These are phyloP conservation scores for Drosophila erecta DNA, from an alignment of 1,140 invertebrate genomes.

Conservation along the genomic window DNA sequence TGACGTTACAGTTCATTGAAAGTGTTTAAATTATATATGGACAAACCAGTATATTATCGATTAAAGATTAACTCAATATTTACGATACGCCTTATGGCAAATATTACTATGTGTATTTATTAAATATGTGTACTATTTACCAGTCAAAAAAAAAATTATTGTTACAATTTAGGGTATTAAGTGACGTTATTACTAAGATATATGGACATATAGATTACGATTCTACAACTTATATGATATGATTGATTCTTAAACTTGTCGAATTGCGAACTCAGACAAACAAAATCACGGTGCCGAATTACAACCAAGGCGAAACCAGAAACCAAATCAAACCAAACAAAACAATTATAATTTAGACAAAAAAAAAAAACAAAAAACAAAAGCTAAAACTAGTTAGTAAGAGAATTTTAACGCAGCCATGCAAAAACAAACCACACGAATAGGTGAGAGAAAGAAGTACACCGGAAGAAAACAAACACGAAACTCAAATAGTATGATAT, in stretches of 20 bases:
- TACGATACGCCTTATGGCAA: constrained; percentile 50
- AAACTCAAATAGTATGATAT: constrained; percentile 70
- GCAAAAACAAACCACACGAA: constrained; percentile 31
- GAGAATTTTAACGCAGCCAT: constrained; percentile 80
- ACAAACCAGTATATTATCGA: constrained; percentile 58
- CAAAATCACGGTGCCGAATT: constrained; percentile 63
- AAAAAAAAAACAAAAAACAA: constrained; percentile 39
- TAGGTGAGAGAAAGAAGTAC: constrained; percentile 41
- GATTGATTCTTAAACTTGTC: constrained; percentile 84
- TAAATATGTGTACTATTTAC: constrained; percentile 75
- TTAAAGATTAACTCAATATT: constrained; percentile 63
- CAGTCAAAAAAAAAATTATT: constrained; percentile 53
- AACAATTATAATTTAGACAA: constrained; percentile 77
- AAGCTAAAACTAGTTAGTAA: constrained; percentile 61
- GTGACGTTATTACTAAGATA: constrained; percentile 72
- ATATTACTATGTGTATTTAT: constrained; percentile 68
- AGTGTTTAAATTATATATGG: constrained; percentile 68
- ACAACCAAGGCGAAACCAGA: constrained; percentile 65
- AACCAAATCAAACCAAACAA: constrained; percentile 60
- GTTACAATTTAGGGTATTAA: constrained; percentile 79
- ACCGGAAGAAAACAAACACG: constrained; percentile 44
- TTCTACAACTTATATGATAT: constrained; percentile 60
- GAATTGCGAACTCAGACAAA: constrained; percentile 75
- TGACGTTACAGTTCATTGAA: constrained; percentile 74
- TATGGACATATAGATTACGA: constrained; percentile 78